Conservation (phyloP, 1,140 invertebrate species). For the Stenopsyche tienmushanensis region DNA sequence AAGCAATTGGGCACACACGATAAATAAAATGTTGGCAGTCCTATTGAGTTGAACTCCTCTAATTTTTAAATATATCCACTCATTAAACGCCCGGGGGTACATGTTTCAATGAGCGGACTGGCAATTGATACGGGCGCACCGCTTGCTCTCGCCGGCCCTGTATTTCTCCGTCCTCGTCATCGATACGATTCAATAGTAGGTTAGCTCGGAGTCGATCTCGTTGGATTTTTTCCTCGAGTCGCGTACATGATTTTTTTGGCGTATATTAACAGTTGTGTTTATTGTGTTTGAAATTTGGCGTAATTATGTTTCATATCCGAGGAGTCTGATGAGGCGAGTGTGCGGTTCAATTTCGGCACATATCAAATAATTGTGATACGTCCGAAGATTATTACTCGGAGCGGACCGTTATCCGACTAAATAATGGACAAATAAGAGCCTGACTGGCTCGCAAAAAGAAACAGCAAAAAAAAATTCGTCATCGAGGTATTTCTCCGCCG, state of each 20-base stretch:
- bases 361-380: conserved; percentile 28
- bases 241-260: conserved; percentile 16
- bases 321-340: conserved; percentile 9
- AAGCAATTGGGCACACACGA: background rate
- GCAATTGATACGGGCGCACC: conserved; percentile 7
- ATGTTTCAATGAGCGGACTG: conserved; percentile 19
- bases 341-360: conserved; percentile 29
- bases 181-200: conserved; percentile 16
- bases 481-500: no score
- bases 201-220: conserved; percentile 9
- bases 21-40: background rate
- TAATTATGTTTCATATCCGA: conserved; percentile 18
- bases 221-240: background rate
- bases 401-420: conserved; percentile 10
- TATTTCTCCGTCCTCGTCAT: no score
- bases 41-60: conserved; percentile 10
- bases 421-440: background rate
- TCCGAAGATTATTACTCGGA: conserved; percentile 22
- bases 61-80: conserved; percentile 7
- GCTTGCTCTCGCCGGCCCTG: background rate
- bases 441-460: background rate
- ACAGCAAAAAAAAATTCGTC: background rate
- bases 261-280: conserved; percentile 30
- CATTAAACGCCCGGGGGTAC: conserved; percentile 19
- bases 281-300: conserved; percentile 29